Evolutionary conservation across 2,797 vertebrate species (phyloP), one percentile per base, ranked within the genome.

Genomic region (Brotogeris chrysoptera): DNA sequence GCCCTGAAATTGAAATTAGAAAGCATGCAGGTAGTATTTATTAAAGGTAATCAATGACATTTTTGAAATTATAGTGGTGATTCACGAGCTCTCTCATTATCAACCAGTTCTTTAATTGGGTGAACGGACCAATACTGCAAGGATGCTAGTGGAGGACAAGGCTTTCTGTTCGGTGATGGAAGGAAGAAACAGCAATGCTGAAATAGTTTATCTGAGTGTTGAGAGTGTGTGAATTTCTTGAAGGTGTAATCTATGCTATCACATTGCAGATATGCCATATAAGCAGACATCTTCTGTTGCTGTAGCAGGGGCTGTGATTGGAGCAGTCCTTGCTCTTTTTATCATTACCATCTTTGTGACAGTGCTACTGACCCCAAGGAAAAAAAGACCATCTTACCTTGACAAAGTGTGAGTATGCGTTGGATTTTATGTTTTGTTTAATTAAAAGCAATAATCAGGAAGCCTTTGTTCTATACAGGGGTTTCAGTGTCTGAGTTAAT

Each of bases 291-390:
- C 98, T 95, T 98, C 99, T 86, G 98, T 99, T 96, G 98, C 98
- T 5, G 98, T 99, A 96, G 99, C 98, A 52, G 99, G 99, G 94
- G 99, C 99, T 43, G 98, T 99, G 92, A 99, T 99, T 98, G 99
- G 99, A 64, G 99, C 99, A 34, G 98, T 99, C 95, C 98, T 99
- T 68, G 98, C 99, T 69, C 98, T 99, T 90, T 99, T 99, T 98
- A 98, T 99, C 97, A 99, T 99, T 81, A 97, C 98, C 4, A 97
- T 99, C 97, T 99, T 99, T 98, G 98, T 98, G 97, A 98, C 98
- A 83, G 98, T 99, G 84, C 98, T 99, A 91, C 93, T 99, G 94
- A 98, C 98, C 7, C 98, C 99, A 46, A 98, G 98, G 96, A 99
- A 99, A 94, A 97, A 98, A 96, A 98, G 98, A 38, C 97, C 98